Base-by-base conservation (phyloP, 2,113 vertebrate genomes). In the Salvelinus fontinalis region DNA sequence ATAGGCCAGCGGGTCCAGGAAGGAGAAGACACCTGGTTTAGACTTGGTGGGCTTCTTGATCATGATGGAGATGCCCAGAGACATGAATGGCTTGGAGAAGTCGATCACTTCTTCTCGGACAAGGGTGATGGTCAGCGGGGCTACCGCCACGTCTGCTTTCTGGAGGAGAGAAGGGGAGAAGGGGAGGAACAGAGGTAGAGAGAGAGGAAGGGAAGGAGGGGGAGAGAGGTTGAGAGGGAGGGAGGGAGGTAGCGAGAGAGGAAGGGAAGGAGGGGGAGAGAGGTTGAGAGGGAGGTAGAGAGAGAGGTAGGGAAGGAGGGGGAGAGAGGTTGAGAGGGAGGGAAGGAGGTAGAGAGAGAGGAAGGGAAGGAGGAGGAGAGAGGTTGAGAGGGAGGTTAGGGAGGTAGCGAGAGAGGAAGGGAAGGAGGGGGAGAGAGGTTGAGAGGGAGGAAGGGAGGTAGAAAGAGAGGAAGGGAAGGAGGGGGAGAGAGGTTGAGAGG, bases 71-170 rank as follows among this genome's bases (percentile, higher is more conserved):
- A 99, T 99, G 8, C 98, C 98, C 84, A 99, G 86, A 49, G 97
- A 98, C 98, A 99, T 99, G 88, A 99, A 99, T 0, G 97, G 97
- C 88, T 99, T 99, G 77, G 97, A 99, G 93, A 99, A 99, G 92
- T 99, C 98, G 76, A 99, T 99, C 72, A 99, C 97, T 90, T 99
- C 97, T 88, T 99, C 98, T 75, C 98, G 93, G 48, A 99, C 98
- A 82, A 99, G 91, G 1, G 98, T 99, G 89, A 99, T 99, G 64
- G 98, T 99, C 83, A 99, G 92, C 0, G 98, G 98, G 34, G 98
- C 97, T 73, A 99, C 97, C 0, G 97, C 97, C 81, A 99, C 95
- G 16, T 98, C 97, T 0, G 98, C 98, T 93, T 97, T 97, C 98
- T 99, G 90, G 69, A 18, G 76, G 64, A 79, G 64, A 51, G 27